Evolutionary conservation across 2,113 vertebrate genomes (phyloP).

Genomic region (Alaudala cheleensis): DNA sequence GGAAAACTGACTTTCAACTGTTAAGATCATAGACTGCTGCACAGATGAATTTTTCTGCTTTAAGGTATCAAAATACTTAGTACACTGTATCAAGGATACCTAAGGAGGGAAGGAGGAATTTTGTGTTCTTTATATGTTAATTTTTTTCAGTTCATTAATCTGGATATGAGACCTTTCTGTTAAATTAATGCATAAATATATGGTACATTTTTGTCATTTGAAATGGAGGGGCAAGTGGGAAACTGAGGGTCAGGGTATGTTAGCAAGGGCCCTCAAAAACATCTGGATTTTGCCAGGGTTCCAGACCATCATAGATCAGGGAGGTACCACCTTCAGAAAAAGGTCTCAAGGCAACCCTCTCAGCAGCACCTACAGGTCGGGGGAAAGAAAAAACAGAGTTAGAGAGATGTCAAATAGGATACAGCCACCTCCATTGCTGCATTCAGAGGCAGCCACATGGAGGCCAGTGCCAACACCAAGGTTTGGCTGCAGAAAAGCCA

Average conservation of each 20-base stretch:
- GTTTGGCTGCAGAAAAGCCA: background rate
- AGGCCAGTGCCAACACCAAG: background rate
- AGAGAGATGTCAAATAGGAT: background rate
- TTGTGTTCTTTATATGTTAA: background rate
- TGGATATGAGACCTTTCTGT: background rate
- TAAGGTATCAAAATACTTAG: slow-evolving; percentile 75
- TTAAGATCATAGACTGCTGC: slow-evolving; percentile 75
- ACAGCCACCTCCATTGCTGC: fast-evolving
- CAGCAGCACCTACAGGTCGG: background rate
- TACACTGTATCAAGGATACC: background rate
- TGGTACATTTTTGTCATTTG: background rate
- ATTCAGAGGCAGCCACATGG: fast-evolving
- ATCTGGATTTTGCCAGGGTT: background rate
- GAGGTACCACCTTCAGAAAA: background rate
- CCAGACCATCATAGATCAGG: background rate
- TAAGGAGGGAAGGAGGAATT: background rate
- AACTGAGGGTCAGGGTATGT: background rate
- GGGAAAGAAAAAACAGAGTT: background rate
- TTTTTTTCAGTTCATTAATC: background rate
- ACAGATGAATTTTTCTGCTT: slow-evolving; percentile 77
- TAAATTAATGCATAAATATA: background rate
- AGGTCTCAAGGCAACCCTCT: background rate
- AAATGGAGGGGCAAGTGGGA: background rate
- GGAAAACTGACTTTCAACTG: slow-evolving; percentile 78
- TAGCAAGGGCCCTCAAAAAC: background rate